phyloP scores from a whole-genome alignment of 2,113 vertebrate species.

The Nicator chloris region DNA sequence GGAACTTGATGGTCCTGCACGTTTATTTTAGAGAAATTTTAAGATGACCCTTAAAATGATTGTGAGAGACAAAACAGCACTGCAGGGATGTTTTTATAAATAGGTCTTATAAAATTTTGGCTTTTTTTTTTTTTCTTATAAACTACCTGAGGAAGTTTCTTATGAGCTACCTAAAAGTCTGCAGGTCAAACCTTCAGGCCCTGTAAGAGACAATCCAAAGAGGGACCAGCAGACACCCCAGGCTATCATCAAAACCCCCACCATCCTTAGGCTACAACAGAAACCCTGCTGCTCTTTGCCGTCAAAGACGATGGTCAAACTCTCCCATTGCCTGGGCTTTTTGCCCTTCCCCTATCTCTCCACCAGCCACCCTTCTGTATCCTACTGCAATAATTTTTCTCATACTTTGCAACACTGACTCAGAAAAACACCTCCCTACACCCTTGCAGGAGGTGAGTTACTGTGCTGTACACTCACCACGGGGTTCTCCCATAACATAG shows the following conservation, averaged over 20 bases:
- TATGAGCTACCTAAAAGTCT: background rate
- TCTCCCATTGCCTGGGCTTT: background rate
- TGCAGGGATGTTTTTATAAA: background rate
- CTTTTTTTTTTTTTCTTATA: background rate
- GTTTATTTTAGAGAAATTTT: background rate
- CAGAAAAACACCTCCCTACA: background rate
- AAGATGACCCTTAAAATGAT: background rate
- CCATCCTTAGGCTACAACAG: background rate
- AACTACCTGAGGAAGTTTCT: background rate
- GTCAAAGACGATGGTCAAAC: background rate
- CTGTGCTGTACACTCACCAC: background rate
- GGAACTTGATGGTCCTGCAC: background rate
- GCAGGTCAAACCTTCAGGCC: background rate
- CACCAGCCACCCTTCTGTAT: background rate
- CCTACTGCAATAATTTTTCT: background rate
- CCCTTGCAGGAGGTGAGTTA: background rate
- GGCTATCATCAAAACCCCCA: background rate
- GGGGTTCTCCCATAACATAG: rapidly evolving
- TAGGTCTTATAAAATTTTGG: background rate
- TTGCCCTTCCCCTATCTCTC: background rate
- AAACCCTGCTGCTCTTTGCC: background rate
- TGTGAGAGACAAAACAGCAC: background rate
- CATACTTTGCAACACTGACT: background rate
- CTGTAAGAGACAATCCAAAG: background rate
- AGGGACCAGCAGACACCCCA: background rate